Percentiles rank a stretch among this genome's conserved stretches.
Conservation (phyloP, 23 tunicate genomes). For the Phallusia fumigata region DNA sequence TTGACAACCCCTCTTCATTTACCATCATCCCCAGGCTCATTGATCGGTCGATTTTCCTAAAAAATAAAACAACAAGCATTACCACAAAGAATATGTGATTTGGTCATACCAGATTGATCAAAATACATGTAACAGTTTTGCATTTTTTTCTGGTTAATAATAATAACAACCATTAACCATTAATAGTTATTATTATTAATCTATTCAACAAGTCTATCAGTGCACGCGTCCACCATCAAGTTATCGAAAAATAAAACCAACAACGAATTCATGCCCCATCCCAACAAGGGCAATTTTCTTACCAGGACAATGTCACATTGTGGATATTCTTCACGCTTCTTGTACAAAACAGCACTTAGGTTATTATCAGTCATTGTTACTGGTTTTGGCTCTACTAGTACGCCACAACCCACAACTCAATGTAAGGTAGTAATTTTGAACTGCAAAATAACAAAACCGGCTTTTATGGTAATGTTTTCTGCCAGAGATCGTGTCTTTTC, state of each 20-base stretch:
- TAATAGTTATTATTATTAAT: no score
- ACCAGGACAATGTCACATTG: slow-evolving; percentile 95
- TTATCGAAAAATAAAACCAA: no score
- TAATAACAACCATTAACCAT: no score
- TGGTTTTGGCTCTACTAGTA: neutral
- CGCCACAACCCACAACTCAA: no score
- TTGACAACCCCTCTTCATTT: neutral
- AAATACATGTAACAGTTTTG: neutral
- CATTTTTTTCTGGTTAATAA: no score
- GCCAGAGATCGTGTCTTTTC: no score
- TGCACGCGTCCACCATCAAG: no score
- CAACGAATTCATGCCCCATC: no score
- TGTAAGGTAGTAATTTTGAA: no score
- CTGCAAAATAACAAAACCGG: no score
- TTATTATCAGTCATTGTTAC: slow-evolving; percentile 25
- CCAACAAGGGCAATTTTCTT: neutral
- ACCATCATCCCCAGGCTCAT: slow-evolving; percentile 80
- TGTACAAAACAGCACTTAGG: slow-evolving; percentile 88
- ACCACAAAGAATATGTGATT: neutral
- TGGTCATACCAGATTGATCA: neutral
- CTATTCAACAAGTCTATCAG: no score
- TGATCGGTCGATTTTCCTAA: slow-evolving; percentile 77
- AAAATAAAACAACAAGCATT: slow-evolving; percentile 10
- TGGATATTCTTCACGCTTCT: slow-evolving; percentile 72
- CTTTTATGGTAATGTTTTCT: no score